Conservation (phyloP, 2,888 invertebrate species). For the Pelosia muscerda region DNA sequence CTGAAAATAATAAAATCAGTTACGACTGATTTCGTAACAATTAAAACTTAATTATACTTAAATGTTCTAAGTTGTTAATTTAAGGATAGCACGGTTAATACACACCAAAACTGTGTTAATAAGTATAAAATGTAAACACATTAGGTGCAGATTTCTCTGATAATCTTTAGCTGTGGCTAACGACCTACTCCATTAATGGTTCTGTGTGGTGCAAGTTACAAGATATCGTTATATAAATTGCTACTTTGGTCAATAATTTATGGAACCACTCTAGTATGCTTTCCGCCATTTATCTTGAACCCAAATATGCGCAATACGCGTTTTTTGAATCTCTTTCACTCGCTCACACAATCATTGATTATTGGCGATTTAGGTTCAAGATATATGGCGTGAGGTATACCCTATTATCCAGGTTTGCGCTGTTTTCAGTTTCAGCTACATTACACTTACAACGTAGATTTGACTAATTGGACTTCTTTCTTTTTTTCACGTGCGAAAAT, state of each 20-base stretch:
- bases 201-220: constrained; percentile 53
- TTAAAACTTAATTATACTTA: background rate
- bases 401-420: background rate
- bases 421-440: background rate
- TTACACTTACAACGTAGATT: background rate
- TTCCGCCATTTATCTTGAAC: too few species aligned
- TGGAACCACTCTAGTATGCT: too few species aligned
- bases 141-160: constrained; percentile 73
- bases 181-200: constrained; percentile 77
- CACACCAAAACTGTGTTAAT: constrained; percentile 43
- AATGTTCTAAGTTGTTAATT: background rate
- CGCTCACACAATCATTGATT: too few species aligned
- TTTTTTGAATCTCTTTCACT: too few species aligned
- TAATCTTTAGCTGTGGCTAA: constrained; percentile 79
- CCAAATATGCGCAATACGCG: too few species aligned
- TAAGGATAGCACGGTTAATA: background rate
- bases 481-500: too few species aligned
- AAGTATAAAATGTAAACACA: constrained; percentile 73
- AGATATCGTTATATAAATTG: constrained; percentile 21
- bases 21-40: too few species aligned
- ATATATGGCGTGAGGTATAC: too few species aligned
- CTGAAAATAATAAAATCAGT: too few species aligned
- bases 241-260: constrained; percentile 10
- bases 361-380: too few species aligned
- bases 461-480: background rate